Base-by-base conservation (phyloP, 1,140 invertebrate genomes). In the Yoshiicerus persimilis region DNA sequence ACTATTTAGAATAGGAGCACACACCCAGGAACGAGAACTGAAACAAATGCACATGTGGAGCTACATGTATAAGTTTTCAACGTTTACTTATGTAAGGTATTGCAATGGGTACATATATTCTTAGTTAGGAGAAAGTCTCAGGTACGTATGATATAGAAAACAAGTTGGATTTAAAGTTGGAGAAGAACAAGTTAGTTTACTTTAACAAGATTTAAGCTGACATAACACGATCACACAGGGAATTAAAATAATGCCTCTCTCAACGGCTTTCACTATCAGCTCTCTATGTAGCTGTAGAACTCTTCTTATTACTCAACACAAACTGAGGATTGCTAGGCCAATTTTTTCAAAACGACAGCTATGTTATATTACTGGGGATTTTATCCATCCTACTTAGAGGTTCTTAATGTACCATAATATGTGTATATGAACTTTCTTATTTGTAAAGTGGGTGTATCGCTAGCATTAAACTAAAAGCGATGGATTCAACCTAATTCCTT, bases 171-270 rank as follows among this genome's bases (percentile, higher is more conserved):
- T 16, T 30, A 27, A 30, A 27, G 66, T 30, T 70, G 32, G 3
- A 80, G 32, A 36, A n/a, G 47, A 36, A n/a, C 27, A 80, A 80
- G 75, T 34, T 23, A 34, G 75, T 38, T 80, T 34, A 80, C 32
- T 80, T 80, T 80, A 80, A 80, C 75, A 80, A 36, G 75, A 80
- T 80, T 80, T 80, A 80, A 80, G 75, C 75, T 34, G 75, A 80
- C 34, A 36, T 80, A 32, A 80, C 75, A 80, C 75, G 75, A 34
- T 80, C 75, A n/a, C 27, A 2, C 11, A 30, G 64, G 23, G 64
- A 80, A 80, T 36, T 36, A 36, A 80, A 80, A 80, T 80, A 70
- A 80, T 80, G 75, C 34, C 32, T 38, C 34, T 80, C 75, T 80
- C 38, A 41, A 56, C 38, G 30, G 39, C 84, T 47, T 64, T 85